phyloP scores from a whole-genome alignment of 2,113 vertebrate genomes.

The Anoura caudifer region DNA sequence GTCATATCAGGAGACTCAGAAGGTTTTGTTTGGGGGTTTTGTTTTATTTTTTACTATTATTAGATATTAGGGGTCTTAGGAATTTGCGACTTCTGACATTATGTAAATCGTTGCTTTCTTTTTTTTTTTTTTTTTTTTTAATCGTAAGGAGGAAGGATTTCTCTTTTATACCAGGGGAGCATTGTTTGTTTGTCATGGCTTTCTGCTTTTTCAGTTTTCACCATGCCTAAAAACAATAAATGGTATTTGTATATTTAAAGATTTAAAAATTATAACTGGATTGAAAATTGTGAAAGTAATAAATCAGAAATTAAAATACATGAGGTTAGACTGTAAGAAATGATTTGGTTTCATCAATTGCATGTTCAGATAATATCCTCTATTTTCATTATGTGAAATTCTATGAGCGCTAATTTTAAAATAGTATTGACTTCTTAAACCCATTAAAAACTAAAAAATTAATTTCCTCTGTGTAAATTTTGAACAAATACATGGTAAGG shows the following conservation, averaged over 20 bases:
- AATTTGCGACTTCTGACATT: constrained; percentile 1
- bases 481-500: constrained; percentile 86
- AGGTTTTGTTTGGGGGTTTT: background rate
- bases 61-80: background rate
- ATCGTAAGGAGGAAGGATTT: background rate
- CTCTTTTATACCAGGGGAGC: background rate
- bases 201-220: constrained; percentile 37
- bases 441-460: constrained; percentile 77
- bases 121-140: background rate
- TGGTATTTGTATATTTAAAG: constrained; percentile 26
- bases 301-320: constrained; percentile 37
- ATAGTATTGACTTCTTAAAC: constrained; percentile 72
- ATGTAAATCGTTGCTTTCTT: constrained; percentile 2
- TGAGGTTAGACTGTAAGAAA: constrained; percentile 13
- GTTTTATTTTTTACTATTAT: background rate
- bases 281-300: constrained; percentile 29
- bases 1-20: background rate
- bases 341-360: constrained; percentile 34
- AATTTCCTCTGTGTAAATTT: constrained; percentile 79
- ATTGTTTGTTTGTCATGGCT: background rate
- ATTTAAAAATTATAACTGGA: background rate
- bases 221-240: constrained; percentile 19
- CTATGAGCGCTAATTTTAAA: constrained; percentile 69
- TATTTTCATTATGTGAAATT: constrained; percentile 66
- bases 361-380: constrained; percentile 5